Base-by-base conservation (phyloP, 2,797 vertebrate species). In the Pampus argenteus region DNA sequence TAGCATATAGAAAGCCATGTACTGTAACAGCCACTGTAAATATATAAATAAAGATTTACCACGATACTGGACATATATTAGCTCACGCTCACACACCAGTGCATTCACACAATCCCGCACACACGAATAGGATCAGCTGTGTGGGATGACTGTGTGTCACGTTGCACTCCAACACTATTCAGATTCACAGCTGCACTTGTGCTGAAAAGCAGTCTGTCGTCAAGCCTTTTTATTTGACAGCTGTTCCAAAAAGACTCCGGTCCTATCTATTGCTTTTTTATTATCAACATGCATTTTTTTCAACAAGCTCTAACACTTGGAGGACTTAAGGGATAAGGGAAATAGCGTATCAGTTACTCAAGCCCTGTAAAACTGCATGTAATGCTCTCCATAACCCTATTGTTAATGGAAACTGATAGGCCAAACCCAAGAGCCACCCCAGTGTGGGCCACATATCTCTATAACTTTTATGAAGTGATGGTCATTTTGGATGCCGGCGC, bases 151-250 rank as follows among this genome's bases (percentile, higher is more conserved):
- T 66, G 38, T 64, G 76, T 79, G 82, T 87, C 86, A 38, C 40
- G 22, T 80, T 82, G 83, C 79, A 77, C 84, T 83, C 71, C 51
- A 55, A 67, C 72, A 76, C 84, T 36, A 79, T 82, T 87, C 87
- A 76, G 57, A 74, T 50, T 72, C 86, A 78, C 92, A 91, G 92
- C 91, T 93, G 90, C 88, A 88, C 86, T 86, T 55, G 79, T 86
- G 91, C 82, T 88, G 89, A 91, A 86, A 89, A 86, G 81, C 72
- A 63, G 74, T 89, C 88, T 89, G 91, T 92, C 89, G 55, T 88
- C 88, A 17, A 71, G 78, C 36, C 77, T 76, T 86, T 94, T 88
- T 85, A 87, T 89, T 85, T 86, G 85, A 90, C 92, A 93, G 92
- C 91, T 93, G 91, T 71, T 88, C 78, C 80, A 60, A 79, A 79